Evolutionary conservation across 1,140 invertebrate species (phyloP).

Genomic region (Aphaenogaster rudis): DNA sequence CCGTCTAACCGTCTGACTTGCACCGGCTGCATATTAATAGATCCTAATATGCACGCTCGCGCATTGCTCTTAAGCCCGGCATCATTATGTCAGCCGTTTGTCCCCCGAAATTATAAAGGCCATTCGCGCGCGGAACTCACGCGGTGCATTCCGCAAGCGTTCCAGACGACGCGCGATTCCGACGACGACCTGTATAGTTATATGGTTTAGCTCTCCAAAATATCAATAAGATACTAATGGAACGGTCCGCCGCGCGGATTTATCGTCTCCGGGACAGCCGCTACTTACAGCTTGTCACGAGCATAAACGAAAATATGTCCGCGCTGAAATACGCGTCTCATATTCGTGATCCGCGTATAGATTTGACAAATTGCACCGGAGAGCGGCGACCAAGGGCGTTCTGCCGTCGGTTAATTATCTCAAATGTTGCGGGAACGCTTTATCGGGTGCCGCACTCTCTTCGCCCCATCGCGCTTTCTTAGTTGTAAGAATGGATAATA

Average conservation of each 20-base stretch:
- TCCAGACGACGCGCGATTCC: not conserved
- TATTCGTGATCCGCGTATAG: conserved; percentile 39
- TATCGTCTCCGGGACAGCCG: not conserved
- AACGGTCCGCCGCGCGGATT: conserved; percentile 15
- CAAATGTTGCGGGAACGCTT: conserved; percentile 15
- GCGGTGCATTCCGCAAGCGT: not conserved
- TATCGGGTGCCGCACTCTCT: conserved; percentile 13
- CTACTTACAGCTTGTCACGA: conserved; percentile 40
- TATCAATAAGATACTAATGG: conserved; percentile 26
- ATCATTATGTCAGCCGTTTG: conserved; percentile 74
- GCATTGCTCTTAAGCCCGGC: conserved; percentile 65
- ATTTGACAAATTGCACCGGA: conserved; percentile 44
- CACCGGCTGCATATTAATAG: conserved; percentile 84
- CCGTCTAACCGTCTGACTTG: conserved; percentile 80
- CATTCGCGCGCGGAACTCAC: conserved; percentile 14
- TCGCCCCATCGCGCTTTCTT: conserved; percentile 3
- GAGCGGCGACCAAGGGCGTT: not conserved
- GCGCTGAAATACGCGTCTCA: conserved; percentile 17
- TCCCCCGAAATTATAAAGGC: conserved; percentile 70
- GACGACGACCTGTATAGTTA: not conserved
- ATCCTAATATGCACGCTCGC: conserved; percentile 79
- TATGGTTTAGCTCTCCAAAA: not conserved
- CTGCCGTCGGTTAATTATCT: conserved; percentile 43
- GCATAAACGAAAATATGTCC: conserved; percentile 43
- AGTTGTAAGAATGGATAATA: not conserved